phyloP scores from a whole-genome alignment of 2,113 vertebrate genomes.

The Zosterops borbonicus region DNA sequence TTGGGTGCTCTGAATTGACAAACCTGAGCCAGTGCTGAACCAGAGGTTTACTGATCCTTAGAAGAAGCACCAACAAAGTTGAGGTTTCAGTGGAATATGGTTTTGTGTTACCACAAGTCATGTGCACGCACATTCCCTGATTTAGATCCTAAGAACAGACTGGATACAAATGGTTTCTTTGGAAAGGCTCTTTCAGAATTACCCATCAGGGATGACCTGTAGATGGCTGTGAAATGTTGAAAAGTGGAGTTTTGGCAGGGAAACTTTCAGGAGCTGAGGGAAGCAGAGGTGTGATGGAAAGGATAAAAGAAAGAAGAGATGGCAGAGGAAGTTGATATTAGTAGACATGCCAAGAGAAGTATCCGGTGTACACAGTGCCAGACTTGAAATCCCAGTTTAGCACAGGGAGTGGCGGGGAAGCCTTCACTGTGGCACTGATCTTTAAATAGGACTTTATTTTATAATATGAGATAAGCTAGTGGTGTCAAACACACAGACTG shows the following conservation, averaged over 20 bases:
- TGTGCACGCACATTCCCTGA: not conserved
- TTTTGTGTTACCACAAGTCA: constrained; percentile 37
- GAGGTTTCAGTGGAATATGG: not conserved
- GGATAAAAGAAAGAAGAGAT: constrained; percentile 6
- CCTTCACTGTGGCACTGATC: constrained; percentile 46
- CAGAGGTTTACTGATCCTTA: not conserved
- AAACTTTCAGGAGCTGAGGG: not conserved
- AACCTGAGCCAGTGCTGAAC: not conserved
- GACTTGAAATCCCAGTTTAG: constrained; percentile 53
- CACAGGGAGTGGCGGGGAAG: constrained; percentile 44
- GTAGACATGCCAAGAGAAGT: constrained; percentile 46
- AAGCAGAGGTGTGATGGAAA: not conserved
- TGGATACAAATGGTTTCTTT: not conserved
- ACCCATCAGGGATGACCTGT: not conserved
- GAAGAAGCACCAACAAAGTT: not conserved
- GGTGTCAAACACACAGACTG: not conserved
- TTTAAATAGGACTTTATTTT: constrained; percentile 68
- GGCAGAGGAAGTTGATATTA: constrained; percentile 46
- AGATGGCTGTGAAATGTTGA: not conserved
- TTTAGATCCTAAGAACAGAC: not conserved
- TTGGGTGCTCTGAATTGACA: not conserved
- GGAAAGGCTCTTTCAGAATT: not conserved
- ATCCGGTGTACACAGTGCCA: constrained; percentile 49
- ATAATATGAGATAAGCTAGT: constrained; percentile 28
- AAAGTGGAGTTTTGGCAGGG: not conserved